phyloP scores from a whole-genome alignment of 2,797 vertebrate species.

The Acanthurus leucopareius region DNA sequence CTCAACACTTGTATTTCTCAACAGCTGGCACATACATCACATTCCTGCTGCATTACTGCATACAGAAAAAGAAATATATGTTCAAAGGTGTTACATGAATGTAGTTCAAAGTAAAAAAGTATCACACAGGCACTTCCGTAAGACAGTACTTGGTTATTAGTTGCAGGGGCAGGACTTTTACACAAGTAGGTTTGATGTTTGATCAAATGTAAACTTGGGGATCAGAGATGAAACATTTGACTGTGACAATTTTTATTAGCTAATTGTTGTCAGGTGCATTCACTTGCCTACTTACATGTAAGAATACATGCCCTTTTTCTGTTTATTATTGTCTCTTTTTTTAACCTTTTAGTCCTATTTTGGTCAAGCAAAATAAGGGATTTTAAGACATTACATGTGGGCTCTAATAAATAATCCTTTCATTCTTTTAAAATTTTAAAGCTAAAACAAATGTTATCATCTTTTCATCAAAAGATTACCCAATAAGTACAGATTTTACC shows the following conservation, averaged over 20 bases:
- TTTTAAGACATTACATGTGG: not conserved
- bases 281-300: not conserved
- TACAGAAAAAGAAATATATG: constrained; percentile 11
- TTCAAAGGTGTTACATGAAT: constrained; percentile 17
- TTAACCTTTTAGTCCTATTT: too few species aligned
- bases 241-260: not conserved
- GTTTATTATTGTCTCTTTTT: not conserved
- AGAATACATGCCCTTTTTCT: not conserved
- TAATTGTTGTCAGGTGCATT: not conserved
- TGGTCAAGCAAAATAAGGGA: too few species aligned
- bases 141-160: not conserved
- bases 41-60: constrained; percentile 7
- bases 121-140: not conserved
- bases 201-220: not conserved
- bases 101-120: not conserved
- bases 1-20: constrained; percentile 44
- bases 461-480: not conserved
- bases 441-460: not conserved
- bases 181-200: not conserved
- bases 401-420: not conserved
- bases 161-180: not conserved
- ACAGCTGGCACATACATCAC: constrained; percentile 9
- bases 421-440: not conserved
- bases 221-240: not conserved
- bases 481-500: not conserved